Percentiles rank a stretch among this genome's conserved stretches.
phyloP scores from a whole-genome alignment of 1,140 invertebrate genomes.

The Palaemon carinicauda region DNA sequence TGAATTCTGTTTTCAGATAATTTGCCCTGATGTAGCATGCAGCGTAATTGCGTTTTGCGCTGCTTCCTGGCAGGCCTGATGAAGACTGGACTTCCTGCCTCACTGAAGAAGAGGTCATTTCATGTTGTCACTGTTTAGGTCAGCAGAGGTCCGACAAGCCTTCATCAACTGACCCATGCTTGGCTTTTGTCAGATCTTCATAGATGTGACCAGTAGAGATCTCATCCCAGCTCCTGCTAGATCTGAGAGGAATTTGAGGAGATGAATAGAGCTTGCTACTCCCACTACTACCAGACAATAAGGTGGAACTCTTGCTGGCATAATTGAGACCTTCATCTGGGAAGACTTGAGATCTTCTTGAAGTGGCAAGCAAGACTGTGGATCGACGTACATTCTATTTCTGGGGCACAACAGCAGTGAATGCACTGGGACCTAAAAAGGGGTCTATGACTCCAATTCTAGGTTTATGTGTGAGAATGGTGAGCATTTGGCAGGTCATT shows the following conservation, averaged over 20 bases:
- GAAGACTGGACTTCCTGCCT: conserved; percentile 8
- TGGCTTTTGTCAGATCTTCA: conserved; percentile 22
- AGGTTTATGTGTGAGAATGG: background rate
- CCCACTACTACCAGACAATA: conserved; percentile 1
- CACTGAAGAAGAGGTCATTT: conserved; percentile 22
- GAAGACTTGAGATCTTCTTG: background rate
- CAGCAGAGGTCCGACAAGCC: conserved; percentile 31
- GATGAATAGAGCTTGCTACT: conserved; percentile 29
- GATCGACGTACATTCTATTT: conserved; percentile 11
- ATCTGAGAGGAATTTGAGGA: conserved; percentile 26
- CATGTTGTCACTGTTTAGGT: conserved; percentile 13
- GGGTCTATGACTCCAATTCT: background rate
- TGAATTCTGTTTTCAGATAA: too few relatives aligned
- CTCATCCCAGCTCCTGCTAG: conserved; percentile 46
- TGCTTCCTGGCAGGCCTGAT: background rate
- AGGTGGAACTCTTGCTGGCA: background rate
- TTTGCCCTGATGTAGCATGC: background rate
- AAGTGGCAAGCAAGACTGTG: background rate
- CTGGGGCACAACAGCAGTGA: conserved; percentile 19
- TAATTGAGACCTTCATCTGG: background rate
- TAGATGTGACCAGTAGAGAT: conserved; percentile 43
- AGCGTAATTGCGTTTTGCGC: background rate
- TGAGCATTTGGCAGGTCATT: conserved; percentile 16
- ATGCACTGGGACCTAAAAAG: background rate
- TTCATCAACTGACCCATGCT: conserved; percentile 20